phyloP scores from a whole-genome alignment of 1,140 invertebrate species.

The fruit fly (Drosophila melanogaster) region DNA sequence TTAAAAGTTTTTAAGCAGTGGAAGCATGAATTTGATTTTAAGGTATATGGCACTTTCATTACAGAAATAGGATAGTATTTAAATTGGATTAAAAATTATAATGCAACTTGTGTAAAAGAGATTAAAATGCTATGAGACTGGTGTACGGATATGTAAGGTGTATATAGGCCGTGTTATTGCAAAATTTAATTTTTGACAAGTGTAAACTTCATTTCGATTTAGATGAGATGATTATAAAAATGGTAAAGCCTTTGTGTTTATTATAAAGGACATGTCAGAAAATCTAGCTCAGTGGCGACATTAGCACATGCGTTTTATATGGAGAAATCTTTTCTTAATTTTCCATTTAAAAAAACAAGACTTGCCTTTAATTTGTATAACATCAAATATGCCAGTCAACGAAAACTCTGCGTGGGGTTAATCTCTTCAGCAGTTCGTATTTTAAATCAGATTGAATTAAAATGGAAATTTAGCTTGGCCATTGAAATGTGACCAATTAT shows the following conservation, averaged over 20 bases:
- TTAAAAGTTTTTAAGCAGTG: slow-evolving; percentile 66
- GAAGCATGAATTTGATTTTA: slow-evolving; percentile 72
- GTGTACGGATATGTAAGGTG: slow-evolving; percentile 29
- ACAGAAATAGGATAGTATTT: slow-evolving; percentile 60
- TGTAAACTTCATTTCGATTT: slow-evolving; percentile 83
- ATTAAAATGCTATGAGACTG: slow-evolving; percentile 37
- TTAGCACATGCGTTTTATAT: slow-evolving; percentile 48
- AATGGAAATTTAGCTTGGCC: slow-evolving; percentile 51
- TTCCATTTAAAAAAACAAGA: slow-evolving; percentile 55
- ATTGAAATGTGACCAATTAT: slow-evolving; percentile 41
- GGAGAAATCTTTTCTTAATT: slow-evolving; percentile 38
- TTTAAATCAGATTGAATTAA: slow-evolving; percentile 21
- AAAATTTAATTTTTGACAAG: slow-evolving; percentile 50
- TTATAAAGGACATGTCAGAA: slow-evolving; percentile 49
- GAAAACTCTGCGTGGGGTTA: slow-evolving; percentile 78
- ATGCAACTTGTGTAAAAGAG: slow-evolving; percentile 73
- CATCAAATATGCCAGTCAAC: slow-evolving; percentile 66
- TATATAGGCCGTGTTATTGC: slow-evolving; percentile 28
- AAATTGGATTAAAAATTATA: slow-evolving; percentile 64
- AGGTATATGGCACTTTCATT: slow-evolving; percentile 62
- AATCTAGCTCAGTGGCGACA: slow-evolving; percentile 54
- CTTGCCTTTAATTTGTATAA: slow-evolving; percentile 49
- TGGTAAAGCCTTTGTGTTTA: slow-evolving; percentile 84
- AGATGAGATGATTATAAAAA: slow-evolving; percentile 85
- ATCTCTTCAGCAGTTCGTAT: slow-evolving; percentile 67